Evolutionary conservation across 1,140 invertebrate species (phyloP), one percentile per base, ranked within the genome.

Genomic region (Nephila pilipes): DNA sequence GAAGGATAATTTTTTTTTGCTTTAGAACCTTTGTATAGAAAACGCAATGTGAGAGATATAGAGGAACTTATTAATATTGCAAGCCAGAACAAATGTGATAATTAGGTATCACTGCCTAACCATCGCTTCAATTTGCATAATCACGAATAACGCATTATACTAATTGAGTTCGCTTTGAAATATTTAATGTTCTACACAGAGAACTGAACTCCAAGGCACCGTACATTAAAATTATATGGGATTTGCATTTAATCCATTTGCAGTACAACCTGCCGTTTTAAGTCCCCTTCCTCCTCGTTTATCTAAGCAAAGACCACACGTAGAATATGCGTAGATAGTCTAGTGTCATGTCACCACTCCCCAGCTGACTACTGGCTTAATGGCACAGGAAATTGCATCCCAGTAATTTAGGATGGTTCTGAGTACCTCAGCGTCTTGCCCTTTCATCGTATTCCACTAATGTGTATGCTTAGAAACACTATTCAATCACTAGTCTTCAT

Each of bases 131-230:
- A 80, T 90, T 90, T 90, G 75, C 89, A 90, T 90, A 90, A 90
- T 90, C 75, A 80, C 75, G 75, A 60, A 90, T 90, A 81, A 83
- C 79, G 89, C 89, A 90, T 90, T 57, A 79, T 46, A 46, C 46
- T 90, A 90, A 90, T 90, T 90, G 89, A 90, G 89, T 90, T 90
- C 89, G 29, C 75, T 83, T 63, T 81, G 55, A 90, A 90, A 90
- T 90, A 90, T 90, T 90, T 83, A 90, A 90, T 90, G 89, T 90
- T 60, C 79, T 46, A 36, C 75, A 60, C 20, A 20, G 79, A n/a
- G 25, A 60, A 83, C 46, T 83, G 69, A 54, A 60, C 89, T 83
- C 22, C 57, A 58, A 54, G 79, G 55, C 75, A 36, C 46, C 4
- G 75, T 46, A 90, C 79, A 90, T 90, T 90, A 90, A 90, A 90